A percentile compares a stretch with the other conserved stretches of the same genome.
Conservation (phyloP, 2,797 vertebrate genomes). For the Tadarida brasiliensis region DNA sequence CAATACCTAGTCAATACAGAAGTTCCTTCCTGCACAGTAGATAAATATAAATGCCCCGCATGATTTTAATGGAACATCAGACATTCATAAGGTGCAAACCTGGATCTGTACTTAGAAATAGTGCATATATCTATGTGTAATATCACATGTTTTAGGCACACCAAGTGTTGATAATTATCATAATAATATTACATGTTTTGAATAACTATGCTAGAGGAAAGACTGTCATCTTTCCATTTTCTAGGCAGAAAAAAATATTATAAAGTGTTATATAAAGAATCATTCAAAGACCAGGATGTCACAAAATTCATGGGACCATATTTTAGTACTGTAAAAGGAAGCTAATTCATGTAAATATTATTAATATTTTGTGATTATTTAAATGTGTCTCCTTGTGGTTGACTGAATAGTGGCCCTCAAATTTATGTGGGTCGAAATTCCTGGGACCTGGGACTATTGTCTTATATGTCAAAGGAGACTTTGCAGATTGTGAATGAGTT, state of each 20-base stretch:
- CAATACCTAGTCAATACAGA: conserved; percentile 47
- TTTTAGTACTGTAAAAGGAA: neutral
- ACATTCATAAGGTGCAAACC: neutral
- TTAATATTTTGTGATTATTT: neutral
- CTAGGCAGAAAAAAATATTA: neutral
- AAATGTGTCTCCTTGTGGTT: neutral
- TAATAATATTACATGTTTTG: neutral
- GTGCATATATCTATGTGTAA: neutral
- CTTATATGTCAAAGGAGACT: neutral
- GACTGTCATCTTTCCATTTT: neutral
- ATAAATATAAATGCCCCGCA: neutral
- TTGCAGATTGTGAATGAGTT: neutral
- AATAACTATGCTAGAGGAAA: neutral
- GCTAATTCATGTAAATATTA: neutral
- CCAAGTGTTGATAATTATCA: neutral
- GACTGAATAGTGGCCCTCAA: neutral
- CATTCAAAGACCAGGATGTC: neutral
- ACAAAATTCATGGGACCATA: neutral
- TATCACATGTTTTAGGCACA: neutral
- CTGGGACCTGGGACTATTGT: neutral
- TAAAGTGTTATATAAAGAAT: neutral
- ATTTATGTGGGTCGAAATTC: neutral
- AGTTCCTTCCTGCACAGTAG: neutral
- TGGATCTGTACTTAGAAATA: conserved; percentile 14
- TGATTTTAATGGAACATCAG: neutral